phyloP scores from a whole-genome alignment of 2,797 vertebrate genomes.

The Sebastes flavidus region DNA sequence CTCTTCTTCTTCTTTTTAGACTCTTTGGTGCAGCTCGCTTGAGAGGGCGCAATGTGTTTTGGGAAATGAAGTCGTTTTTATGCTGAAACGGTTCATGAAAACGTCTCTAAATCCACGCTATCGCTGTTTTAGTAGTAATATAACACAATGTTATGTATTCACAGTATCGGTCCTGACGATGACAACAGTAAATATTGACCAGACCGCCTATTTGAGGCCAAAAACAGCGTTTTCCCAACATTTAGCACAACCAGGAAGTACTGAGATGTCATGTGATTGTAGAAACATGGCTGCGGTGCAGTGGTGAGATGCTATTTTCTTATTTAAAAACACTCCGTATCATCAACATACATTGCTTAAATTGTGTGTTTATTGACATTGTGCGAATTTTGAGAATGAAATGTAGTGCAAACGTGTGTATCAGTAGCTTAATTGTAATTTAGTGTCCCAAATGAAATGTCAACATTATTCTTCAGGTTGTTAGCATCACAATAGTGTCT shows the following conservation, averaged over 20 bases:
- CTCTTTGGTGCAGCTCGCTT: background rate
- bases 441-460: background rate
- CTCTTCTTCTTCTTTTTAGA: background rate
- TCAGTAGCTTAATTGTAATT: background rate
- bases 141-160: no score
- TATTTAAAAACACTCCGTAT: constrained; percentile 1
- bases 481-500: background rate
- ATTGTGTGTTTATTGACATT: fast-evolving
- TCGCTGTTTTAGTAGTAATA: background rate
- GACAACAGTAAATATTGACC: background rate
- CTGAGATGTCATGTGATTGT: constrained; percentile 75
- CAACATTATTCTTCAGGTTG: constrained; percentile 2
- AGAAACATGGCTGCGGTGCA: constrained; percentile 82
- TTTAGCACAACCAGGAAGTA: constrained; percentile 59
- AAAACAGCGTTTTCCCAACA: background rate
- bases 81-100: background rate
- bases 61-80: constrained; percentile 57
- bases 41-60: constrained; percentile 6
- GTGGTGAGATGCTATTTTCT: constrained; percentile 77
- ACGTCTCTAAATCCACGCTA: background rate
- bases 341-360: background rate
- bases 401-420: fast-evolving
- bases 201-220: background rate
- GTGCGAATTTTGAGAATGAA: fast-evolving
- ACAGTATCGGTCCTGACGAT: fast-evolving